Evolutionary conservation across 1,140 invertebrate species (phyloP), one percentile per base, ranked within the genome.

Genomic region (Drosophila albomicans): DNA sequence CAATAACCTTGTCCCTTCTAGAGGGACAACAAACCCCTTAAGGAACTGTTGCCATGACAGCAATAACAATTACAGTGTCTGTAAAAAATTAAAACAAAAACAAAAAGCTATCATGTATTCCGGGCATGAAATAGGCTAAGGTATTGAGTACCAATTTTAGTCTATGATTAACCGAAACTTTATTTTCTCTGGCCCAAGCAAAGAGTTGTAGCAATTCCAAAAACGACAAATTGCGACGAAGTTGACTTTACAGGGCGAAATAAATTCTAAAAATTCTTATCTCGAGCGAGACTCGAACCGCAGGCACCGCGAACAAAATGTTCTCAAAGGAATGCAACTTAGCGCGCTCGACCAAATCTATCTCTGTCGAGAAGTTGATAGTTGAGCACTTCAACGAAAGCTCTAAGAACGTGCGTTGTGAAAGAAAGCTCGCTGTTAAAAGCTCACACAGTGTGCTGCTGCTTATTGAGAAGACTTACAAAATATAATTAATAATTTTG

Each of bases 51-150:
- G 58, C 80, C 84, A 74, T 82, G 57, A 59, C 28, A 66, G 65
- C 66, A 51, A 67, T 56, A 65, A 78, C 63, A 46, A 46, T 15
- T 6, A 45, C 62, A 46, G 38, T 15, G 6, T 41, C 38, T 41
- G 38, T 41, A 10, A 3, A 54, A 20, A n/a, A 32, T 38, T 3
- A 7, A 70, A 43, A 51, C 38, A 13, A 38, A 65, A 35, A 38
- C 38, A 7, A 74, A 66, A 67, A 7, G 28, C 32, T 41, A 2
- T 45, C 51, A 10, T 92, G 80, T 92, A 59, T 87, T 69, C 82
- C 85, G 89, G 73, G 72, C 85, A 92, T 92, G 91, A 92, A 92
- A 92, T 92, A 92, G 80, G 73, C 91, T 79, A 87, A 71, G 75
- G 85, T 76, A 92, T 89, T 81, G 79, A 84, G 48, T 63, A 78